Conservation (phyloP, 2,888 invertebrate genomes). For the Acronicta aceris region DNA sequence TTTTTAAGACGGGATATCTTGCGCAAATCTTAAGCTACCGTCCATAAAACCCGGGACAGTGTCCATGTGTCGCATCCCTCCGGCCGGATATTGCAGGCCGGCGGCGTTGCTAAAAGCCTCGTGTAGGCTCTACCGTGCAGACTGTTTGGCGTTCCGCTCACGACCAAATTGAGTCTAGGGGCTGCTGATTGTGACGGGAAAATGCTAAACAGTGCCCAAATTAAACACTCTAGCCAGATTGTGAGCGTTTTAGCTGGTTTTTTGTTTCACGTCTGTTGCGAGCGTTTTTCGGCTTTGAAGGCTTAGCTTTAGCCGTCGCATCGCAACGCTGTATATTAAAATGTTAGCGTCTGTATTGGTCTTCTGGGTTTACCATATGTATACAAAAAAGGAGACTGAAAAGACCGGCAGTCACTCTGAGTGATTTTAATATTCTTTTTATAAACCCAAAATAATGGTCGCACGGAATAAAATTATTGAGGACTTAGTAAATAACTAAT, state of each 20-base stretch:
- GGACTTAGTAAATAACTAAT: too few relatives aligned
- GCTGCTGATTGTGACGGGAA: constrained; percentile 55
- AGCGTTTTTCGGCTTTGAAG: constrained; percentile 34
- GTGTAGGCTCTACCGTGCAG: constrained; percentile 19
- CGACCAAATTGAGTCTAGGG: constrained; percentile 61
- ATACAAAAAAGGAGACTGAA: not conserved
- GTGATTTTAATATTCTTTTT: not conserved
- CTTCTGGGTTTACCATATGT: constrained; percentile 7
- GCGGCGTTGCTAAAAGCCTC: constrained; percentile 43
- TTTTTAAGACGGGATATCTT: constrained; percentile 3
- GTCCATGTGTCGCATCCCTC: constrained; percentile 33
- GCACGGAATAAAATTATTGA: too few relatives aligned
- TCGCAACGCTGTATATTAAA: constrained; percentile 30
- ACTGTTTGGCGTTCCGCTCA: constrained; percentile 58
- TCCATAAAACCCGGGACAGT: constrained; percentile 14
- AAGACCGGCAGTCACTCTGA: too few relatives aligned
- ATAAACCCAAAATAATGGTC: too few relatives aligned
- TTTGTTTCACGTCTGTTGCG: constrained; percentile 30
- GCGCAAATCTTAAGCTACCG: not conserved
- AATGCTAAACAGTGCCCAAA: constrained; percentile 61
- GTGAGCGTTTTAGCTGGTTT: constrained; percentile 37
- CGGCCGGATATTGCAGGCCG: constrained; percentile 53
- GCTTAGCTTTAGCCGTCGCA: constrained; percentile 13
- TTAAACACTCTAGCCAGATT: constrained; percentile 46
- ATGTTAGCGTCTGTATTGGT: constrained; percentile 14